These are phyloP conservation scores for Ophion slaviceki DNA, from an alignment of 2,888 invertebrate species.

Conservation along the genomic window DNA sequence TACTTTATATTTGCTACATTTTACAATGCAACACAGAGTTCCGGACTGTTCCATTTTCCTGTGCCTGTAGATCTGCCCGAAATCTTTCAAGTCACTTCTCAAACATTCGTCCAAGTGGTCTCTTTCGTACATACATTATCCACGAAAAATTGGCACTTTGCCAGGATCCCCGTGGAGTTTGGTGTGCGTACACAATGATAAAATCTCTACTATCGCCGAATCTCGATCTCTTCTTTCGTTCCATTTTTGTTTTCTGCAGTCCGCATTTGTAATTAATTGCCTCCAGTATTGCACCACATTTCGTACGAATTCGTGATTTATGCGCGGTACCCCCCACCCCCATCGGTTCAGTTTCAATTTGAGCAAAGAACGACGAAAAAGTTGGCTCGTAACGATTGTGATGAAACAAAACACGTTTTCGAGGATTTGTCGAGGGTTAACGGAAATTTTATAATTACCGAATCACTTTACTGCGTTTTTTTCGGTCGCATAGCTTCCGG, in stretches of 20 bases:
- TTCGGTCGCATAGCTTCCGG: neutral
- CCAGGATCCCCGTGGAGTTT: constrained; percentile 19
- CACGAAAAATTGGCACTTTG: constrained; percentile 34
- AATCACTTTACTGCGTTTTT: neutral
- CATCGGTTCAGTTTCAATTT: neutral
- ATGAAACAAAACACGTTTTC: neutral
- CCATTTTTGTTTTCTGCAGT: constrained; percentile 22
- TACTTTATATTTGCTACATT: neutral
- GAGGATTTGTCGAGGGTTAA: neutral
- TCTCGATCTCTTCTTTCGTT: constrained; percentile 4
- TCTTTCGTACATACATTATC: constrained; percentile 41
- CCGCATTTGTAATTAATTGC: constrained; percentile 36
- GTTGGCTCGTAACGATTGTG: neutral
- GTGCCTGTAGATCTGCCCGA: constrained; percentile 11
- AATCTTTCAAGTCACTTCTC: constrained; percentile 39
- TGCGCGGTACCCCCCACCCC: neutral
- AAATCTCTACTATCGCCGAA: constrained; percentile 39
- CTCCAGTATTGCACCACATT: constrained; percentile 35
- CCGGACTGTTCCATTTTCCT: constrained; percentile 45
- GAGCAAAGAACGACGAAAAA: neutral
- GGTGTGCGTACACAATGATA: constrained; percentile 42
- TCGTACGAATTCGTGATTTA: neutral
- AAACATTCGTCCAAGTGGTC: constrained; percentile 41
- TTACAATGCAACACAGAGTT: neutral
- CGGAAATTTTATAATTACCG: neutral